A percentile compares a stretch with the other conserved stretches of the same genome.
phyloP scores from a whole-genome alignment of 2,888 invertebrate species.

The Lobophora halterata region DNA sequence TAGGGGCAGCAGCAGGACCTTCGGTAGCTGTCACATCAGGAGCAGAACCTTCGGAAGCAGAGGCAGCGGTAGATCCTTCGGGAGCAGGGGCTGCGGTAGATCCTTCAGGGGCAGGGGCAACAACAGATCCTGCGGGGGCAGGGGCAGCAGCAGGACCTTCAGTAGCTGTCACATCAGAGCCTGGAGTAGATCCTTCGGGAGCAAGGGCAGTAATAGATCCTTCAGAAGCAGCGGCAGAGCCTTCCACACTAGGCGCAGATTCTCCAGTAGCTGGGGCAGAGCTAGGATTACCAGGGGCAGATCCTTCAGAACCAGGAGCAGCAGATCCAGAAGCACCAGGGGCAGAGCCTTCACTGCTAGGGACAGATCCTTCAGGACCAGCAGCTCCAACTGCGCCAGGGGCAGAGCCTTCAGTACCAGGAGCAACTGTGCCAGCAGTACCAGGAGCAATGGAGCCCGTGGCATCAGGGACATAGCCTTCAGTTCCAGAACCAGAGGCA shows the following conservation, averaged over 20 bases:
- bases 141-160: conserved; percentile 5
- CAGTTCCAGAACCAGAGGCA: conserved; percentile 3
- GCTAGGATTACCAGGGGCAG: not conserved
- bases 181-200: not conserved
- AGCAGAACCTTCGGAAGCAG: conserved; percentile 8
- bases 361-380: not conserved
- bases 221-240: conserved; percentile 5
- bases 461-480: not conserved
- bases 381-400: conserved; percentile 3
- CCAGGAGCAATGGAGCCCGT: conserved; percentile 1
- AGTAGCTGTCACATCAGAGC: conserved; percentile 3
- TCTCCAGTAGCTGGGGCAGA: conserved; percentile 2
- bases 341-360: conserved; percentile 2
- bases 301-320: not conserved
- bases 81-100: conserved; percentile 1
- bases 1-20: not conserved
- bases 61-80: not conserved
- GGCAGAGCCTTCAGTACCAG: not conserved
- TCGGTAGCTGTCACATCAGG: conserved; percentile 1
- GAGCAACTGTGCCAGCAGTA: not conserved
- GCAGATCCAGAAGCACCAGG: conserved; percentile 3
- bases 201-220: no score
- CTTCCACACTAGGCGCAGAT: conserved; percentile 4
- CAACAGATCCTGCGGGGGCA: conserved; percentile 10
- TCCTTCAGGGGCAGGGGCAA: conserved; percentile 5